Evolutionary conservation across 2,888 invertebrate species (phyloP).

Genomic region (Yponomeuta evonymella): DNA sequence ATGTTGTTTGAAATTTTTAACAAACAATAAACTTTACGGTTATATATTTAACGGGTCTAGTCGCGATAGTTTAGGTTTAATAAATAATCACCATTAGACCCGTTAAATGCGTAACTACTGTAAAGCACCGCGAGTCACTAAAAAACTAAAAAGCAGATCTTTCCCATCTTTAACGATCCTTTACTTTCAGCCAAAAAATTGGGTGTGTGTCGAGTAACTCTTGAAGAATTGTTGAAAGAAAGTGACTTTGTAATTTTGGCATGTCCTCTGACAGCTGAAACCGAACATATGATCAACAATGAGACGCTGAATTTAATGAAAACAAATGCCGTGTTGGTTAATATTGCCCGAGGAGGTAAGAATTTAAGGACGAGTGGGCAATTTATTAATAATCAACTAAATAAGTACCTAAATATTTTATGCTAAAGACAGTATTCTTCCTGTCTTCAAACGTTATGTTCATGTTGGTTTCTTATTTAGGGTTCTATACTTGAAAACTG

Average conservation of each 20-base stretch:
- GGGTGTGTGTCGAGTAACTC: slow-evolving; percentile 78
- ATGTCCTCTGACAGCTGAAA: slow-evolving; percentile 82
- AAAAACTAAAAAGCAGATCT: too few species aligned
- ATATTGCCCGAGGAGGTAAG: slow-evolving; percentile 83
- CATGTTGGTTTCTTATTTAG: too few species aligned
- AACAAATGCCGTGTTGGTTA: slow-evolving; percentile 82
- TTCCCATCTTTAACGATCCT: too few species aligned
- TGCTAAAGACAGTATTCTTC: too few species aligned
- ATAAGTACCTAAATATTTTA: background rate
- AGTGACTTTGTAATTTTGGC: slow-evolving; percentile 86
- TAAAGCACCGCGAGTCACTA: too few species aligned
- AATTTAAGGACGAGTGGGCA: background rate
- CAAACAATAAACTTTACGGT: too few species aligned
- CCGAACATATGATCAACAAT: slow-evolving; percentile 81
- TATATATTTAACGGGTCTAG: too few species aligned
- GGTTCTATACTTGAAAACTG: background rate
- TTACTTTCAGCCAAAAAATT: slow-evolving; percentile 55
- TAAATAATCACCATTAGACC: too few species aligned
- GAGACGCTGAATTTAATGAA: slow-evolving; percentile 85
- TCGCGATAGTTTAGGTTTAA: too few species aligned
- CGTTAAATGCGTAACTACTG: slow-evolving; percentile 3
- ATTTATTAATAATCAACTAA: too few species aligned
- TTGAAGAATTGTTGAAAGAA: slow-evolving; percentile 79
- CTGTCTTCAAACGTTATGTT: too few species aligned
- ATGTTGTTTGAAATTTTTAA: too few species aligned